Percentiles rank a stretch among this genome's conserved stretches.
These are phyloP conservation scores for Vandiemenella viatica DNA, from an alignment of 2,888 invertebrate genomes.

Conservation along the genomic window DNA sequence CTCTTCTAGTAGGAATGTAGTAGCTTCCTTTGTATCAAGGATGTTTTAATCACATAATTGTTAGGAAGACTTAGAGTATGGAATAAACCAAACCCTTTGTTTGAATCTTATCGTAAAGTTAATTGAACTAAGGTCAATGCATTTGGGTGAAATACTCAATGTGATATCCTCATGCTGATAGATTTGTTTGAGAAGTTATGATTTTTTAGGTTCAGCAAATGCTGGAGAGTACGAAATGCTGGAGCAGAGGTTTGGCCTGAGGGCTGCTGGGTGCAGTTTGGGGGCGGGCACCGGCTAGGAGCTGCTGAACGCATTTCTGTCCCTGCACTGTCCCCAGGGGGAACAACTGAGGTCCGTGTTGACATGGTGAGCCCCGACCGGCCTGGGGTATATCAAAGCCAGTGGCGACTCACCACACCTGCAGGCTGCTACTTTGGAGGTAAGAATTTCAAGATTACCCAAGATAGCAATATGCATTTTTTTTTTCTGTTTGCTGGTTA, in stretches of 20 bases:
- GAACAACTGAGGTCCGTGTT: conserved; percentile 58
- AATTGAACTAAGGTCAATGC: too few relatives aligned
- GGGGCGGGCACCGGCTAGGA: conserved; percentile 49
- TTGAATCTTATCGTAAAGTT: too few relatives aligned
- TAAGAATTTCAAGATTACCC: conserved; percentile 30
- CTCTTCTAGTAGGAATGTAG: too few relatives aligned
- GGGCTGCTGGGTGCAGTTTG: conserved; percentile 61
- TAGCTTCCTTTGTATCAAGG: too few relatives aligned
- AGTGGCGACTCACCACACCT: conserved; percentile 79
- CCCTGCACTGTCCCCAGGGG: conserved; percentile 58
- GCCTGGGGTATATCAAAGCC: conserved; percentile 64
- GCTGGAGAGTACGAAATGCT: conserved; percentile 77
- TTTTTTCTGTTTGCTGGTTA: too few relatives aligned
- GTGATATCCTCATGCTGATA: too few relatives aligned
- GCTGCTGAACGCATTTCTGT: conserved; percentile 40
- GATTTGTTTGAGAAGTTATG: too few relatives aligned
- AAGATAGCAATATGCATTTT: too few relatives aligned
- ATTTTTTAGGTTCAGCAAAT: conserved; percentile 60
- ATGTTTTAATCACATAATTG: too few relatives aligned
- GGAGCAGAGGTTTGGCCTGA: conserved; percentile 80
- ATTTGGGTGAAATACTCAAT: too few relatives aligned
- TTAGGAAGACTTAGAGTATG: too few relatives aligned
- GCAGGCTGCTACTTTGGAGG: conserved; percentile 87
- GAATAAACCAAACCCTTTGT: too few relatives aligned
- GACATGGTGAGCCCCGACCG: conserved; percentile 63